These are phyloP conservation scores for Mantis religiosa DNA, from an alignment of 2,888 invertebrate genomes.

Conservation along the genomic window DNA sequence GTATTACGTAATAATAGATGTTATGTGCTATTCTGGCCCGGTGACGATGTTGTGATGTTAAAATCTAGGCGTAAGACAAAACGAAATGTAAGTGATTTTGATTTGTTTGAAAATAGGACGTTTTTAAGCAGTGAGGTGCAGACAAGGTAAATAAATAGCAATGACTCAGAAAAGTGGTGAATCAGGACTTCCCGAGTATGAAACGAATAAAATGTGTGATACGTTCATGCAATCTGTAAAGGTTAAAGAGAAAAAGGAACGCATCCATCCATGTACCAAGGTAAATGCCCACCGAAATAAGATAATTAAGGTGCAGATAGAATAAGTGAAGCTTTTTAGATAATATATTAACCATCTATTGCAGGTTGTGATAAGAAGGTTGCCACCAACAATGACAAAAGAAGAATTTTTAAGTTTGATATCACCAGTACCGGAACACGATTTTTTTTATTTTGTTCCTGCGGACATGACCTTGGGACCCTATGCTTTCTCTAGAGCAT, in stretches of 20 bases:
- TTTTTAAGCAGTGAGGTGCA: too few species aligned
- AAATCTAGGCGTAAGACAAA: too few species aligned
- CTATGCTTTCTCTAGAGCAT: constrained; percentile 79
- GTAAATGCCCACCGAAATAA: not conserved
- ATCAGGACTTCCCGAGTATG: not conserved
- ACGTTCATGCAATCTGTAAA: constrained; percentile 21
- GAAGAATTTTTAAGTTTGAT: constrained; percentile 87
- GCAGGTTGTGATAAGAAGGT: constrained; percentile 82
- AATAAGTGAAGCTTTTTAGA: too few species aligned
- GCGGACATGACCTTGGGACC: constrained; percentile 77
- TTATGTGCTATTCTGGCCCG: too few species aligned
- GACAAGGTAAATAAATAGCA: too few species aligned
- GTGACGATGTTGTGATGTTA: too few species aligned
- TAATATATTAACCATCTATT: constrained; percentile 32
- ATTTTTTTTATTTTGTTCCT: constrained; percentile 81
- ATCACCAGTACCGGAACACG: constrained; percentile 85
- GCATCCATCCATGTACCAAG: constrained; percentile 26
- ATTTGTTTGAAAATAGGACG: too few species aligned
- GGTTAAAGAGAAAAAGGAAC: constrained; percentile 29
- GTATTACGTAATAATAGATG: too few species aligned
- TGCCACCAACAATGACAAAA: constrained; percentile 88
- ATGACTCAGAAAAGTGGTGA: not conserved
- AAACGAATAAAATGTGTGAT: not conserved
- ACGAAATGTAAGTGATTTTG: too few species aligned
- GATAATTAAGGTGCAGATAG: too few species aligned